Evolutionary conservation across 2,113 vertebrate species (phyloP), one percentile per base, ranked within the genome.

Genomic region (Crypturellus undulatus): DNA sequence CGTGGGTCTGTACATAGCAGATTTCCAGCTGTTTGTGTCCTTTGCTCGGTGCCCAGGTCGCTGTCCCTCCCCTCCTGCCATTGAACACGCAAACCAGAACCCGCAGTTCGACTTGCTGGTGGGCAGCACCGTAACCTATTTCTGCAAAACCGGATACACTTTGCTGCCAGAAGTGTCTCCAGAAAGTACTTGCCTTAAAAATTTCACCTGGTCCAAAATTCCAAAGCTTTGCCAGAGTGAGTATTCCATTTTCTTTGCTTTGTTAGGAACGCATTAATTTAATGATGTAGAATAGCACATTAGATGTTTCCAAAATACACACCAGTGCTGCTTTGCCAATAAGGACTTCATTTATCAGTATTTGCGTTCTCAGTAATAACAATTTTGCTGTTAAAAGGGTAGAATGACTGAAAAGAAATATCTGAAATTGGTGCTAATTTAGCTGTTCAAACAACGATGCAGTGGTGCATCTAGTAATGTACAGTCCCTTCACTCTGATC

Each of bases 171-270:
- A 56, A 0, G 93, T 87, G 5, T 79, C 80, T 68, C 91, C 96
- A 1, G 4, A 15, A 1, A 40, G 28, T 4, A 96, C 91, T 3
- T 96, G 96, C 5, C 94, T 92, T 2, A 45, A 51, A 43, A 95
- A 96, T 17, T 45, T 96, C 42, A 91, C 94, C 0, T 96, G 96
- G 96, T 68, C 91, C 0, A 0, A 2, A 3, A 7, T 84, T 11
- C 84, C 94, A 2, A n/a, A 20, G 62, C 84, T 96, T 5, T 96
- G 96, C 70, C 87, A 72, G 78, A 42, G 96, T 96, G 59, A 95
- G 96, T 95, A 6, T 2, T 0, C 2, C 3, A 0, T 17, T 49
- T 25, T 56, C 47, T 45, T 8, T 0, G 0, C 60, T 68, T 36
- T 17, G 9, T 52, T 81, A 30, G 2, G 22, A 19, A 24, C 38